A percentile compares a stretch with the other conserved stretches of the same genome.
phyloP scores from a whole-genome alignment of 2,797 vertebrate genomes.

The Peromyscus eremicus region DNA sequence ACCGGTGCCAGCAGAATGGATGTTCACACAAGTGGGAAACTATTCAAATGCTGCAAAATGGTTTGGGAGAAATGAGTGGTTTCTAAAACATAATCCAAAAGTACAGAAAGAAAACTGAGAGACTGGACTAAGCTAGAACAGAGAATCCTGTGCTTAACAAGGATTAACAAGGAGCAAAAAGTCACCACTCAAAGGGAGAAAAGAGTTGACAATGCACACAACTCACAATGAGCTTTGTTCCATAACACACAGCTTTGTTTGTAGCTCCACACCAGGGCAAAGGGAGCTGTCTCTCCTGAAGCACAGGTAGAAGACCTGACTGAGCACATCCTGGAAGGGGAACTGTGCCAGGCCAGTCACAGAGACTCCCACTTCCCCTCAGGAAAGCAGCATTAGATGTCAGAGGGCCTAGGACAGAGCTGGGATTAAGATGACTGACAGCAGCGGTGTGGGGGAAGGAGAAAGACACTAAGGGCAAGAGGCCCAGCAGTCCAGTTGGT shows the following conservation, averaged over 20 bases:
- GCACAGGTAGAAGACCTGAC: background rate
- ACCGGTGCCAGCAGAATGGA: background rate
- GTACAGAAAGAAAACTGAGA: background rate
- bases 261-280: background rate
- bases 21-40: background rate
- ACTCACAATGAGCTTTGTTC: too few species aligned
- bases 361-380: background rate
- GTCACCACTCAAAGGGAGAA: background rate
- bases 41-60: background rate
- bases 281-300: too few species aligned
- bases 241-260: accelerated
- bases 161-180: too few species aligned
- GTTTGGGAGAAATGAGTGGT: background rate
- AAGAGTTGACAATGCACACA: accelerated
- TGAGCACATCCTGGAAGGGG: background rate
- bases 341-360: background rate
- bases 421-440: background rate
- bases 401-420: background rate
- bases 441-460: background rate
- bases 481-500: too few species aligned
- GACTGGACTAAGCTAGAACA: too few species aligned
- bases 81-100: background rate
- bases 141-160: background rate
- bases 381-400: background rate
- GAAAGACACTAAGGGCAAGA: background rate